Evolutionary conservation across 2,888 invertebrate genomes (phyloP), one percentile per base, ranked within the genome.

Genomic region (Dynastes grantii): DNA sequence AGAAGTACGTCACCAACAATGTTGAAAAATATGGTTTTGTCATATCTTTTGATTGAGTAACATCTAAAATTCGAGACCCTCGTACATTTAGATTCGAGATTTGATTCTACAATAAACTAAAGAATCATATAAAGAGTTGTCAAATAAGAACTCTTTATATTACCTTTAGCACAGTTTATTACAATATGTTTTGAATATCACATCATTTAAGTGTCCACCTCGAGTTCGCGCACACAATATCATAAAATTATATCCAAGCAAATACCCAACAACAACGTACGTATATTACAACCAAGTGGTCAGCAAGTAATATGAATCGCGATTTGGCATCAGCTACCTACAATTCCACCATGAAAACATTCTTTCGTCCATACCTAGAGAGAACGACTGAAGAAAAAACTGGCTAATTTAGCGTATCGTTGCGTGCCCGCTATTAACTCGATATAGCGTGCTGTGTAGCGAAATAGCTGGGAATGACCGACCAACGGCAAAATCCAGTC

Each of bases 401-500:
- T 22, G 8, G 55, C 22, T 58, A 22, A 58, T 22, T 16, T 58
- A 58, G 55, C 55, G 8, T 16, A 22, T 58, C 55, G 55, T 58
- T 58, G 55, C 55, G 55, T 58, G 55, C 55, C 9, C 1, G 55
- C 55, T 58, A 58, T 58, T 58, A 58, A 58, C 22, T 16, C 55
- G 55, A 22, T 8, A 22, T 58, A 58, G 55, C 16, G 9, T 16
- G 55, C 53, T 13, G 55, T 27, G 55, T 22, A 22, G 55, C 55
- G 55, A 58, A 58, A 58, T 58, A 58, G 55, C 55, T 58, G 55
- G 55, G 55, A 58, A 58, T 58, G 55, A 58, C 55, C 55, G 55
- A 58, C 16, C 55, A 58, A 58, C 55, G 22, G 55, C 55, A 22
- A 58, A 58, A 58, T 58, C 55, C 22, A 58, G 55, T 58, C 55